Evolutionary conservation across 2,113 vertebrate genomes (phyloP).

Genomic region (Chinchilla lanigera): DNA sequence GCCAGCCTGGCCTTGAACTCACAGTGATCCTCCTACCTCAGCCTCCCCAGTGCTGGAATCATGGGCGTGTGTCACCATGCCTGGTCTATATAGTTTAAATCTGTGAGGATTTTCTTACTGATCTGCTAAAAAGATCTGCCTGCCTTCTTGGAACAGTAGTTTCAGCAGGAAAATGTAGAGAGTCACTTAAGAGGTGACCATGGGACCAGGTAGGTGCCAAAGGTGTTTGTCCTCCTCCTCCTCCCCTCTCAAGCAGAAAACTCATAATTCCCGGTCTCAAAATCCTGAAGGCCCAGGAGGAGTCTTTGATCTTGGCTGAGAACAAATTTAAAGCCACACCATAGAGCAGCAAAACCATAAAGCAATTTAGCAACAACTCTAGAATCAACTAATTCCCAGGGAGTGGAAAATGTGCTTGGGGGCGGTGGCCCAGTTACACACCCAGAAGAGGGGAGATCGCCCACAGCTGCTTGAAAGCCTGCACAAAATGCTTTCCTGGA

Average conservation of each 20-base stretch:
- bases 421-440: neutral
- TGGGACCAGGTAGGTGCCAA: neutral
- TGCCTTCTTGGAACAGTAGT: neutral
- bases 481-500: neutral
- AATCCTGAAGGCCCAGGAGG: neutral
- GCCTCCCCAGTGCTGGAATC: neutral
- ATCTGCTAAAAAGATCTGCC: neutral
- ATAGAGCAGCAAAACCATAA: constrained; percentile 7
- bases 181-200: neutral
- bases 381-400: constrained; percentile 6
- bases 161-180: neutral
- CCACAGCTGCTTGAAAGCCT: neutral
- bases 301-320: neutral
- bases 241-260: neutral
- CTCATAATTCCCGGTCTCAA: neutral
- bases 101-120: neutral
- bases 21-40: neutral
- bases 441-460: neutral
- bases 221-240: neutral
- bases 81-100: neutral
- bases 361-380: constrained; percentile 51
- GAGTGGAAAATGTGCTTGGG: neutral
- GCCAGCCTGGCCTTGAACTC: neutral
- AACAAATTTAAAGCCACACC: neutral
- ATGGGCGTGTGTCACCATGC: too few species aligned